phyloP scores from a whole-genome alignment of 2,113 vertebrate genomes.

The Eurypyga helias region DNA sequence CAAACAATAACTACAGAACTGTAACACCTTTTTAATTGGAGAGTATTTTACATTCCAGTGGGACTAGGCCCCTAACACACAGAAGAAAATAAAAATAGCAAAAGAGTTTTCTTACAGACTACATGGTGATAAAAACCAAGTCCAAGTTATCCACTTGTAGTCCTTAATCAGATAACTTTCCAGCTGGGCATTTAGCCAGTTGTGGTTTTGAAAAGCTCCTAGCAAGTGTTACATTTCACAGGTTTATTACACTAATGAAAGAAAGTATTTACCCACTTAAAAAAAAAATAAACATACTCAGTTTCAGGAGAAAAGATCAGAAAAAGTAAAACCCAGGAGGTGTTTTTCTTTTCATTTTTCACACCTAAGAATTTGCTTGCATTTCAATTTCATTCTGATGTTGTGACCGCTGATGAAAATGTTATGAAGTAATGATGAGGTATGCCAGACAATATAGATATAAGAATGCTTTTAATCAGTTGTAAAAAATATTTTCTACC shows the following conservation, averaged over 20 bases:
- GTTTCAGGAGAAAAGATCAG: not conserved
- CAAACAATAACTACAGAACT: not conserved
- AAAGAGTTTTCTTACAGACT: not conserved
- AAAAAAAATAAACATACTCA: not conserved
- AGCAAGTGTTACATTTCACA: not conserved
- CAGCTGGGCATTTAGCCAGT: not conserved
- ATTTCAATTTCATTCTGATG: not conserved
- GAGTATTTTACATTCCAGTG: not conserved
- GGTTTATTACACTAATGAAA: not conserved
- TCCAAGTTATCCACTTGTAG: not conserved
- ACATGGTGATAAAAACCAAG: not conserved
- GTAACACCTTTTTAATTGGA: not conserved
- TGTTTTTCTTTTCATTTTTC: not conserved
- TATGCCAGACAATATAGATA: not conserved
- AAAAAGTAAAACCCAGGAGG: rapidly evolving
- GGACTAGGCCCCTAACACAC: not conserved
- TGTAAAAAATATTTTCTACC: not conserved
- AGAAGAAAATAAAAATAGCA: not conserved
- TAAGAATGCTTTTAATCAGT: not conserved
- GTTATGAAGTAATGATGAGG: not conserved
- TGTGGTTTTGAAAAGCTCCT: not conserved
- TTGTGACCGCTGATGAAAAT: not conserved
- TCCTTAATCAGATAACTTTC: not conserved
- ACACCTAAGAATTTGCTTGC: not conserved
- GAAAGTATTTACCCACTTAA: not conserved